Percentiles rank a stretch among this genome's conserved stretches.
Conservation (phyloP, 2,113 vertebrate species). For the Limnothrissa miodon region DNA sequence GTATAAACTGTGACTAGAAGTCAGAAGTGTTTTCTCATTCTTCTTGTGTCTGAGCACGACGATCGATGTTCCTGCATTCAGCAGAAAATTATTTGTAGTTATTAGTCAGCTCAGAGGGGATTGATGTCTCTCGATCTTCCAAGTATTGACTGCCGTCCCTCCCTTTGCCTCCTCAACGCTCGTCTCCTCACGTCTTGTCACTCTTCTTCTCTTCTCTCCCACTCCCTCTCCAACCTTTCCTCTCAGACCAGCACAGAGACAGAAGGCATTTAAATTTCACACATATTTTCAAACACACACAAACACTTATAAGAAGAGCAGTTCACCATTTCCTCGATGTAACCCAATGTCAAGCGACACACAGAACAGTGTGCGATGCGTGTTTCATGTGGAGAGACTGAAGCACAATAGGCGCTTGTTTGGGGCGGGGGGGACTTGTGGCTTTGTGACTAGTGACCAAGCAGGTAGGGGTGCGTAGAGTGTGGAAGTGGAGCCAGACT, state of each 20-base stretch:
- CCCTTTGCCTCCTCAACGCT: not conserved
- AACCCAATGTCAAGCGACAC: not conserved
- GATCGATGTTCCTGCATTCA: not conserved
- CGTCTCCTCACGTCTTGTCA: not conserved
- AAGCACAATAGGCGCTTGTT: not conserved
- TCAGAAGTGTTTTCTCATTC: not conserved
- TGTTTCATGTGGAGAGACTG: not conserved
- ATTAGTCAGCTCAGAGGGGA: not conserved
- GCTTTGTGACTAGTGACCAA: not conserved
- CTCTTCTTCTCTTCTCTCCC: not conserved
- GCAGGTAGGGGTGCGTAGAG: not conserved
- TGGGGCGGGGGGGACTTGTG: not conserved
- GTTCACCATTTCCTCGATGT: not conserved
- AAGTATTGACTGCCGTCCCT: not conserved
- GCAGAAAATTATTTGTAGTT: not conserved
- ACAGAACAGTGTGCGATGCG: not conserved
- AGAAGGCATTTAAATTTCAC: not conserved
- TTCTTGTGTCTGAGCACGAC: not conserved
- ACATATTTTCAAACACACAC: not conserved
- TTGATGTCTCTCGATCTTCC: not conserved
- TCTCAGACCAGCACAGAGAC: not conserved
- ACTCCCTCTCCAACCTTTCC: not conserved
- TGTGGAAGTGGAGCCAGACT: not conserved
- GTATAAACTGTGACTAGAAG: not conserved
- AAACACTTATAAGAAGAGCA: not conserved